These are phyloP conservation scores for Antheraea yamamai DNA, from an alignment of 2,888 invertebrate genomes.

Conservation along the genomic window DNA sequence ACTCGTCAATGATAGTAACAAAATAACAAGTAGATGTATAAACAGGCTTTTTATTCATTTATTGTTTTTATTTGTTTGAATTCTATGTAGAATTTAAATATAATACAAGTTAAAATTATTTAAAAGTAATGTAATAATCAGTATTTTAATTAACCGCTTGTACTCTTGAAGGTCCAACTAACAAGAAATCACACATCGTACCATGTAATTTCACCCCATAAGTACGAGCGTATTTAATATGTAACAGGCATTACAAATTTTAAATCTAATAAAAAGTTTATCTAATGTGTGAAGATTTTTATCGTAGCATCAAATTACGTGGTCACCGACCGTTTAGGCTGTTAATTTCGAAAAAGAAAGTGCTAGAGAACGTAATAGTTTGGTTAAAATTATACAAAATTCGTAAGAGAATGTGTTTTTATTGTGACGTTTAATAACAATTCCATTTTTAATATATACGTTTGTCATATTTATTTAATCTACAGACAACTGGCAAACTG, in stretches of 20 bases:
- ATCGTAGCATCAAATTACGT: constrained; percentile 29
- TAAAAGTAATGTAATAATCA: too few relatives aligned
- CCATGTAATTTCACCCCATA: not conserved
- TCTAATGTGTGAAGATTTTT: constrained; percentile 27
- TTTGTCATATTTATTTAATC: too few relatives aligned
- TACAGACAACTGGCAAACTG: too few relatives aligned
- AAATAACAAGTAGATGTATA: too few relatives aligned
- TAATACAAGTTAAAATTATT: too few relatives aligned
- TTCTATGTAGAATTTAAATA: too few relatives aligned
- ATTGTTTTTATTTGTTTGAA: too few relatives aligned
- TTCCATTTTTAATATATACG: not conserved
- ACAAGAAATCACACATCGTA: not conserved
- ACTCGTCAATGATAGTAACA: too few relatives aligned
- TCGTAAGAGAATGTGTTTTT: not conserved
- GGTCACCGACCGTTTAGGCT: constrained; percentile 17
- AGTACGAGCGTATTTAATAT: not conserved
- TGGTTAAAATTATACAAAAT: constrained; percentile 18
- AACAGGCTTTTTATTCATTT: too few relatives aligned
- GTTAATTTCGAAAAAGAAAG: constrained; percentile 31
- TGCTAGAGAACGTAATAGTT: constrained; percentile 33
- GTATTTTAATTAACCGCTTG: not conserved
- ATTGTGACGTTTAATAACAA: not conserved
- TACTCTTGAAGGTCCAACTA: not conserved
- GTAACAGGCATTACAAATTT: not conserved
- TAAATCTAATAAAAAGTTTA: not conserved